Percentiles rank a stretch among this genome's conserved stretches.
Conservation (phyloP, 2,888 invertebrate genomes). For the Epinotia brunnichana region DNA sequence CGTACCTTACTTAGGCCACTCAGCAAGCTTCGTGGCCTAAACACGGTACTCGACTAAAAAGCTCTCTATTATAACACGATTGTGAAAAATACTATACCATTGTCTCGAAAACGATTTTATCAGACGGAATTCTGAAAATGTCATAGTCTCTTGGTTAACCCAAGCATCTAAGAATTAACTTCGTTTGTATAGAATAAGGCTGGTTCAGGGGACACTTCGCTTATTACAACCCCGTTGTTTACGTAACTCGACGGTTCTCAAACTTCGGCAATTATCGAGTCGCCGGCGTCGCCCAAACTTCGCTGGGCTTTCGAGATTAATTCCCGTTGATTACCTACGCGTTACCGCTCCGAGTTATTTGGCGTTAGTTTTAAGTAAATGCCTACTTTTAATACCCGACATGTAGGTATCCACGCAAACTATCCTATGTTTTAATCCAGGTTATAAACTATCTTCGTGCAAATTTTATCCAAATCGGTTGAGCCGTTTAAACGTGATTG, state of each 20-base stretch:
- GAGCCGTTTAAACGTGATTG: too few relatives aligned
- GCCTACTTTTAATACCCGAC: not conserved
- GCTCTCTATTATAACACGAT: too few relatives aligned
- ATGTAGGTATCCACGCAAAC: too few relatives aligned
- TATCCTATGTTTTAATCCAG: too few relatives aligned
- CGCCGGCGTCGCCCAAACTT: constrained; percentile 32
- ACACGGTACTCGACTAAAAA: too few relatives aligned
- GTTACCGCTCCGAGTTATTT: constrained; percentile 20
- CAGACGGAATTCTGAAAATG: not conserved
- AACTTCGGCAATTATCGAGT: constrained; percentile 43
- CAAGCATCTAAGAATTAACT: not conserved
- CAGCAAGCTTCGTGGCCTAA: too few relatives aligned
- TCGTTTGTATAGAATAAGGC: not conserved
- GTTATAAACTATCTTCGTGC: too few relatives aligned
- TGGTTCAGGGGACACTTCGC: not conserved
- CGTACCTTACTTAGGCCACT: too few relatives aligned
- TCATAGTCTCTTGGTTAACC: not conserved
- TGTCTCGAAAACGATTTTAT: not conserved
- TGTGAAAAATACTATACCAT: too few relatives aligned
- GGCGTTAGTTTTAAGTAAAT: not conserved
- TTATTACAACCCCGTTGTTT: constrained; percentile 34
- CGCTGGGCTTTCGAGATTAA: constrained; percentile 29
- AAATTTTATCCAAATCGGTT: too few relatives aligned
- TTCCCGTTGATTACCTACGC: constrained; percentile 30
- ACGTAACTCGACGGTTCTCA: constrained; percentile 30